phyloP scores from a whole-genome alignment of 2,888 invertebrate species.

The Lumbricus terrestris region DNA sequence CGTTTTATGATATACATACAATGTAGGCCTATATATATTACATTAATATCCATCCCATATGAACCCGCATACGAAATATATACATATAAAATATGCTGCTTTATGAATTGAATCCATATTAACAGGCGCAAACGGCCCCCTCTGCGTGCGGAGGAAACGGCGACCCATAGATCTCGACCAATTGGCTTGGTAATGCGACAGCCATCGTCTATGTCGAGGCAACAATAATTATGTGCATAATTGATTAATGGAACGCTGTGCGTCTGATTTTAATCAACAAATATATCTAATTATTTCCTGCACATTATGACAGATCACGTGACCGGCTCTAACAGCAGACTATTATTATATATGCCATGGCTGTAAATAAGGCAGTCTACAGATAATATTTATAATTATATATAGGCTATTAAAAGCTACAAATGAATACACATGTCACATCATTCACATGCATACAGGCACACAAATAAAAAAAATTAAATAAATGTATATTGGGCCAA shows the following conservation, averaged over 20 bases:
- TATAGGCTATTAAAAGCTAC: no score
- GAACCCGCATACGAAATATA: not conserved
- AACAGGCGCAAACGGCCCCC: not conserved
- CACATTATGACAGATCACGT: not conserved
- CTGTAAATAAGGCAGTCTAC: not conserved
- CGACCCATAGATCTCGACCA: not conserved
- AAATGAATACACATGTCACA: no score
- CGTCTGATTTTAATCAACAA: conserved; percentile 10
- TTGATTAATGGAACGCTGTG: conserved; percentile 11
- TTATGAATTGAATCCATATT: not conserved
- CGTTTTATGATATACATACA: not conserved
- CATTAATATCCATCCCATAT: not conserved
- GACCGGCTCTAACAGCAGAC: not conserved
- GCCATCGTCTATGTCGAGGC: not conserved
- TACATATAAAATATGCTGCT: not conserved
- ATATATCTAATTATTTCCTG: not conserved
- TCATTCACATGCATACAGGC: no score
- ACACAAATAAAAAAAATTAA: no score
- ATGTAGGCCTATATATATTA: not conserved
- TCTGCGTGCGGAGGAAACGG: not conserved
- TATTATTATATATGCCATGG: no score
- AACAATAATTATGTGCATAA: conserved; percentile 3
- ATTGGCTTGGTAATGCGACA: not conserved
- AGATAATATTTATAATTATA: not conserved
- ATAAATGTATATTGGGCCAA: no score